These are phyloP conservation scores for Formica exsecta DNA, from an alignment of 1,140 invertebrate species.

Conservation along the genomic window DNA sequence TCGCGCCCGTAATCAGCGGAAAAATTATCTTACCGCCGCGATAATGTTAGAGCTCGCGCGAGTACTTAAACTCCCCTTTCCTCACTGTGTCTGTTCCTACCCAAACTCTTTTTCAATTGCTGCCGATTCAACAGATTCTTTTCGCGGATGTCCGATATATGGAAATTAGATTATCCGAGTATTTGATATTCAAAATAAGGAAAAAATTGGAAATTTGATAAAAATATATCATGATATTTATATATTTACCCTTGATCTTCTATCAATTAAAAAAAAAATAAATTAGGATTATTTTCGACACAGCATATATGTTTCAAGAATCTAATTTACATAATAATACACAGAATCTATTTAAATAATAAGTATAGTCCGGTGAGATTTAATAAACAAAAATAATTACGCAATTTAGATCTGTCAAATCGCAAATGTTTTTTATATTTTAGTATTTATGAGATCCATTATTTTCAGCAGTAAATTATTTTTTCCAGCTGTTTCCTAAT, in stretches of 20 bases:
- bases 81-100: constrained; percentile 3
- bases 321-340: not conserved
- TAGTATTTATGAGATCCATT: not conserved
- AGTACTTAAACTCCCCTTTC: constrained; percentile 67
- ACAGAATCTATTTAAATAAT: not conserved
- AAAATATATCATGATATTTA: not conserved
- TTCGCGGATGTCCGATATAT: constrained; percentile 47
- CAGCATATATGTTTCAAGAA: not conserved
- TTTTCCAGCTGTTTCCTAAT: not conserved
- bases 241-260: not conserved
- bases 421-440: not conserved
- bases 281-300: not conserved
- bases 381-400: not conserved
- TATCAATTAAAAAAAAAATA: not conserved
- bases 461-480: not conserved
- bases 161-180: constrained; percentile 66
- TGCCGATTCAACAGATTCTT: constrained; percentile 27
- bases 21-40: constrained; percentile 73
- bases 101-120: not conserved
- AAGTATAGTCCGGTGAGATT: not conserved
- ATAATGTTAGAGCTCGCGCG: constrained; percentile 61
- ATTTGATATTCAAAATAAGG: constrained; percentile 12
- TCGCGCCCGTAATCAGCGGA: constrained; percentile 74
- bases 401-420: not conserved
- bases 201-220: not conserved